Evolutionary conservation across 2,797 vertebrate genomes (phyloP).

Genomic region (Cercopithecus petaurista): DNA sequence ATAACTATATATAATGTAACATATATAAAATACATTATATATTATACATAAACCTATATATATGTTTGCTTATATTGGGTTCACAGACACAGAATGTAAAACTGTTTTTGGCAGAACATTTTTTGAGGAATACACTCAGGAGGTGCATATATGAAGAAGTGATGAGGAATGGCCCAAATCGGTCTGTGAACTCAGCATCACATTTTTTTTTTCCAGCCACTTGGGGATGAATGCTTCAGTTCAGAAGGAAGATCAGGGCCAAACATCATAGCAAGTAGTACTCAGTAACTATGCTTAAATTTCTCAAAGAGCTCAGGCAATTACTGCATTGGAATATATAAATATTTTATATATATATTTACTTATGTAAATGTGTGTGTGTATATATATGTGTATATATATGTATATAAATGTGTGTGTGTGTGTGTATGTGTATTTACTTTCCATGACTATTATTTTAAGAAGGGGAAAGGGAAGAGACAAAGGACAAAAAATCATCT

Average conservation of each 20-base stretch:
- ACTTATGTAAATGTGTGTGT: too few relatives aligned
- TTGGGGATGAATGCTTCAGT: not conserved
- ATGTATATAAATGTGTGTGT: too few relatives aligned
- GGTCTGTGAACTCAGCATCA: not conserved
- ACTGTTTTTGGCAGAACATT: not conserved
- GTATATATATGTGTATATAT: too few relatives aligned
- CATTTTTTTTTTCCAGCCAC: not conserved
- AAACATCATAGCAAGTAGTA: not conserved
- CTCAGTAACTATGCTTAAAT: not conserved
- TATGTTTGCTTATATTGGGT: not conserved
- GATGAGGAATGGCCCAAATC: not conserved
- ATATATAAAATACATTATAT: too few relatives aligned
- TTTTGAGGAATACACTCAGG: not conserved
- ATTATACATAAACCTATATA: not conserved
- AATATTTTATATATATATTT: too few relatives aligned
- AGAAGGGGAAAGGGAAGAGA: not conserved
- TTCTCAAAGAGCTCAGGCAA: not conserved
- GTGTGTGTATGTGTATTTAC: not conserved
- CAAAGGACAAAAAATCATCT: not conserved
- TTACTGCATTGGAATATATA: not conserved
- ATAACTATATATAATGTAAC: not conserved
- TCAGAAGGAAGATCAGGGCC: not conserved
- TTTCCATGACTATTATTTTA: not conserved
- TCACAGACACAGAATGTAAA: not conserved
- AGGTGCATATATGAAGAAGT: not conserved